A percentile compares a stretch with the other conserved stretches of the same genome.
Evolutionary conservation across 2,797 vertebrate genomes (phyloP).

Genomic region (Rousettus madagascariensis): DNA sequence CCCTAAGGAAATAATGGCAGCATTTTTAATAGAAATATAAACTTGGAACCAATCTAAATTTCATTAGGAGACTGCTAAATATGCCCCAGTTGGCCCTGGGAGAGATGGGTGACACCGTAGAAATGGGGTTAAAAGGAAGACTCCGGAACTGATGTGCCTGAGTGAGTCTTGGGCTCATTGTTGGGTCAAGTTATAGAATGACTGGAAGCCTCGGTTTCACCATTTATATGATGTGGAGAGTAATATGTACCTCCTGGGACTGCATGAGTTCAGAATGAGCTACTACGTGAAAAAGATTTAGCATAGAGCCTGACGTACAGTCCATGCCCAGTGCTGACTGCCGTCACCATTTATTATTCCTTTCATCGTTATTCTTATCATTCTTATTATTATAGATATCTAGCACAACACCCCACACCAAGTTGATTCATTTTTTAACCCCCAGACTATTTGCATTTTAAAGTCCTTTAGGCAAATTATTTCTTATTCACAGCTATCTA

Average conservation of each 20-base stretch:
- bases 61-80: neutral
- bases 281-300: accelerated
- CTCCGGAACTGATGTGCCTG: neutral
- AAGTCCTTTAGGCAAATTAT: neutral
- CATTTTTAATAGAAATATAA: neutral
- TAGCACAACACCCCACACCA: too few relatives aligned
- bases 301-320: neutral
- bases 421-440: neutral
- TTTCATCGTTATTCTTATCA: accelerated
- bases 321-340: accelerated
- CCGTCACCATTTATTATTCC: accelerated
- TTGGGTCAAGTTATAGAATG: neutral
- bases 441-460: neutral
- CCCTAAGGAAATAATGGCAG: neutral
- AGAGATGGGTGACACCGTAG: accelerated
- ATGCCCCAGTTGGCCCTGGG: accelerated
- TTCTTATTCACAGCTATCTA: neutral
- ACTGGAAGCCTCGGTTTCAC: neutral
- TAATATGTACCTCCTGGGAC: accelerated
- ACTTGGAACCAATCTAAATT: neutral
- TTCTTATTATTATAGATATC: neutral
- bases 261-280: neutral
- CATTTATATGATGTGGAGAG: neutral
- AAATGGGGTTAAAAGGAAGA: neutral
- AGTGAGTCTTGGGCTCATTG: neutral